Conservation (phyloP, 2,888 invertebrate genomes). For the Coelinius sp. region DNA sequence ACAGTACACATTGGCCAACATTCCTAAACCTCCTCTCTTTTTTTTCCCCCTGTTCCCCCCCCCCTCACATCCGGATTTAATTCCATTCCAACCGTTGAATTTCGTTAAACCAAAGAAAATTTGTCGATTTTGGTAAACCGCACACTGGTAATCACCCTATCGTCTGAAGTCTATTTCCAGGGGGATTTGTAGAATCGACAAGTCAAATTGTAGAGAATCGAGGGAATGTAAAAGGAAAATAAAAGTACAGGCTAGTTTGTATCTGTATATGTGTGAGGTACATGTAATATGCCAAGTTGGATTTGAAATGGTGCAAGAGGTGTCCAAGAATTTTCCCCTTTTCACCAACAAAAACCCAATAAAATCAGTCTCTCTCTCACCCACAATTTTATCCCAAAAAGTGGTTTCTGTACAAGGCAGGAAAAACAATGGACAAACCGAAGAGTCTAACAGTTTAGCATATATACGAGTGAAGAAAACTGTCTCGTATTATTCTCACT, state of each 20-base stretch:
- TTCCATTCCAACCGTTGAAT: constrained; percentile 4
- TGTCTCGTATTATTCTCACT: constrained; percentile 47
- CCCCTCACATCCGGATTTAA: background rate
- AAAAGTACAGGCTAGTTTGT: background rate
- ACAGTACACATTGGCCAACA: background rate
- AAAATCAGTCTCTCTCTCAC: constrained; percentile 58
- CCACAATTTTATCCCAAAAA: background rate
- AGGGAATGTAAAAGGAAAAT: constrained; percentile 23
- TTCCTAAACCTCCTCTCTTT: background rate
- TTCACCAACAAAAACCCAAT: constrained; percentile 56
- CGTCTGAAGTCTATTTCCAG: constrained; percentile 26
- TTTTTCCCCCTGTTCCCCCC: constrained; percentile 6
- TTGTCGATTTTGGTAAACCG: constrained; percentile 28
- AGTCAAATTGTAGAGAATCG: constrained; percentile 13
- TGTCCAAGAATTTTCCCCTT: constrained; percentile 29
- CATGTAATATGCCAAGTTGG: constrained; percentile 21
- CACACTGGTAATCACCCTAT: constrained; percentile 34
- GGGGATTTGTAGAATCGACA: constrained; percentile 39
- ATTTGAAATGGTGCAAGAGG: constrained; percentile 32
- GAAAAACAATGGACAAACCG: constrained; percentile 56
- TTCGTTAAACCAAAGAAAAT: constrained; percentile 30
- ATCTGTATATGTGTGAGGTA: background rate
- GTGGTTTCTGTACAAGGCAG: constrained; percentile 49
- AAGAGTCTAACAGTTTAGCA: constrained; percentile 60
- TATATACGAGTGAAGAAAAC: constrained; percentile 64